Percentiles rank a stretch among this genome's conserved stretches.
These are phyloP conservation scores for Stictocephala bisonia DNA, from an alignment of 2,888 invertebrate genomes.

Conservation along the genomic window DNA sequence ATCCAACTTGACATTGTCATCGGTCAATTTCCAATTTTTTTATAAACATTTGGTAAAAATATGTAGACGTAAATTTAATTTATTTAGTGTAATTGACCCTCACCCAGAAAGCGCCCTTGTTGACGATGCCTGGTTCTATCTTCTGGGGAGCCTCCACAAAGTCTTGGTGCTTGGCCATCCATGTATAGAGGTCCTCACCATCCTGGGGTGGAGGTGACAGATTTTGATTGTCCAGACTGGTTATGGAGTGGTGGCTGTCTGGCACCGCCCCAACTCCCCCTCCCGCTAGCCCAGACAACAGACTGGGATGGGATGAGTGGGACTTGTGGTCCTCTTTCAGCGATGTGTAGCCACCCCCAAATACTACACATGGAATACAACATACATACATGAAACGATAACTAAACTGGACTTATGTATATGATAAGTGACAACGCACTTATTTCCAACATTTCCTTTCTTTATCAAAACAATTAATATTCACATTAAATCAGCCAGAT, in stretches of 20 bases:
- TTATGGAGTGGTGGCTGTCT: conserved; percentile 64
- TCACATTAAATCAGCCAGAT: no score
- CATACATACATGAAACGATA: no score
- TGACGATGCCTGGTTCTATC: conserved; percentile 47
- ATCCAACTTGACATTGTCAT: no score
- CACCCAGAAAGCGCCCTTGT: conserved; percentile 47
- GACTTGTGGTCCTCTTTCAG: conserved; percentile 56
- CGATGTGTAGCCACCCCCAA: conserved; percentile 53
- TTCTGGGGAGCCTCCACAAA: conserved; percentile 54
- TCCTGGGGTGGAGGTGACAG: conserved; percentile 42
- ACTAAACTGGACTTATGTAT: no score
- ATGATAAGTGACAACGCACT: no score
- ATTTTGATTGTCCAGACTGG: conserved; percentile 63
- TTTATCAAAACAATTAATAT: no score
- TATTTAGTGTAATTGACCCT: no score
- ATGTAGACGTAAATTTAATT: no score
- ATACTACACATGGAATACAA: no score
- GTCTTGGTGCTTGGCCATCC: conserved; percentile 95
- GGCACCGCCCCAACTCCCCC: conserved; percentile 57
- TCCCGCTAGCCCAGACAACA: conserved; percentile 26
- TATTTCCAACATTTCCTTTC: no score
- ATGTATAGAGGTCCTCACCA: conserved; percentile 82
- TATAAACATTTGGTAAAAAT: no score
- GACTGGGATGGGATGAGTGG: conserved; percentile 43
- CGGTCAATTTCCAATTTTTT: no score